A percentile compares a stretch with the other conserved stretches of the same genome.
These are phyloP conservation scores for Harpegnathos saltator DNA, from an alignment of 1,140 invertebrate species.

Conservation along the genomic window DNA sequence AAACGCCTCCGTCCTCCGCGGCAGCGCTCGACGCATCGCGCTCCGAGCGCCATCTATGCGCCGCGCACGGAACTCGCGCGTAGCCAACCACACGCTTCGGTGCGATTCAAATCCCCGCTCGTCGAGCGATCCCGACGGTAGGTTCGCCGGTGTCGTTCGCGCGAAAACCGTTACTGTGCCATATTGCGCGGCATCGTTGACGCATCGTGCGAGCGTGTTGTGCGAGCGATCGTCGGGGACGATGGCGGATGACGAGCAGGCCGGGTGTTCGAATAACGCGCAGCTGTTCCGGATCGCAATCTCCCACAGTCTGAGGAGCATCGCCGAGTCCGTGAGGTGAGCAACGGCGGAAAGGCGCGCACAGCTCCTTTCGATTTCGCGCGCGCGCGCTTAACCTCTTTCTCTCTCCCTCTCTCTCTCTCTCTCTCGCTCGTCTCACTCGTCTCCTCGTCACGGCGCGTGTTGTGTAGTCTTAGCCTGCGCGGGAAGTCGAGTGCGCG, in stretches of 20 bases:
- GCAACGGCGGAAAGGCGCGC: not conserved
- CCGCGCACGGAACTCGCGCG: not conserved
- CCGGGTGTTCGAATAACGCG: constrained; percentile 64
- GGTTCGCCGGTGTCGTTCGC: not conserved
- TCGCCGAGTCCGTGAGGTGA: constrained; percentile 79
- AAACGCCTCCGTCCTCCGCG: too few species aligned
- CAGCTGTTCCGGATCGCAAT: constrained; percentile 71
- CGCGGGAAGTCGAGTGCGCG: not conserved
- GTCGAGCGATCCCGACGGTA: not conserved
- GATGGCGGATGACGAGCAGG: constrained; percentile 50
- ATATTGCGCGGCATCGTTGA: constrained; percentile 45
- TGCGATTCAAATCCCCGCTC: constrained; percentile 56
- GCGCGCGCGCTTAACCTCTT: constrained; percentile 28
- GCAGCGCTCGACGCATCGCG: not conserved
- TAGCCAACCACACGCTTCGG: not conserved
- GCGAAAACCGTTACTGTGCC: constrained; percentile 67
- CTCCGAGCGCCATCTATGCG: constrained; percentile 29
- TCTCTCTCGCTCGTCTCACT: not conserved
- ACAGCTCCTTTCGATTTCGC: not conserved
- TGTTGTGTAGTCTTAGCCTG: too few species aligned
- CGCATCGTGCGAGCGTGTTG: constrained; percentile 2
- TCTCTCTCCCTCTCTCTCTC: not conserved
- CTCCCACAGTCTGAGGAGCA: constrained; percentile 68
- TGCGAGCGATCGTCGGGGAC: not conserved
- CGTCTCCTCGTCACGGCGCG: too few species aligned